phyloP scores from a whole-genome alignment of 1,140 invertebrate genomes.

The Ctenoplectra terminalis region DNA sequence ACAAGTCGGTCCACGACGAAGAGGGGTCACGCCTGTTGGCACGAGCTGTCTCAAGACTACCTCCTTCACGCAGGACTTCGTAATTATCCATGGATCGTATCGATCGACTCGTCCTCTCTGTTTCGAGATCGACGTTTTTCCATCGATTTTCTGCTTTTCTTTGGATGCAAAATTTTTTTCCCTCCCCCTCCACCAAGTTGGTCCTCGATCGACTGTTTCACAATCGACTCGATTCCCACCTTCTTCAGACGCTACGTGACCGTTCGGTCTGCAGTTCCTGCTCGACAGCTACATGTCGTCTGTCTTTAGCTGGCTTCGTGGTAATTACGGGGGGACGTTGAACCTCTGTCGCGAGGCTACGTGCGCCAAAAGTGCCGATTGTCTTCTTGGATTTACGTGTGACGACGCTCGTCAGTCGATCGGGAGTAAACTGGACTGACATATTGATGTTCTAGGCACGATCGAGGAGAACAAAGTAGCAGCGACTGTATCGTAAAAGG shows the following conservation, averaged over 20 bases:
- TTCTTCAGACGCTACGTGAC: conserved; percentile 65
- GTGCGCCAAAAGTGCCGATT: conserved; percentile 33
- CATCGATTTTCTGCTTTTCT: conserved; percentile 24
- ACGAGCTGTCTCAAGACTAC: conserved; percentile 77
- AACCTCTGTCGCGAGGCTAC: conserved; percentile 51
- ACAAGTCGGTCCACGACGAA: conserved; percentile 51
- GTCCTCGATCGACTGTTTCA: conserved; percentile 51
- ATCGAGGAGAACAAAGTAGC: background rate
- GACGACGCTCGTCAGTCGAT: conserved; percentile 4
- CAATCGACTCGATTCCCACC: conserved; percentile 58
- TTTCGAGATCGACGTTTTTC: conserved; percentile 44
- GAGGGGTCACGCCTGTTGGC: conserved; percentile 79
- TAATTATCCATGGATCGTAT: conserved; percentile 77
- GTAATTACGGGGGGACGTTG: conserved; percentile 72
- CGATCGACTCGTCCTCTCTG: conserved; percentile 57
- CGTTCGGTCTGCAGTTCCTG: conserved; percentile 38
- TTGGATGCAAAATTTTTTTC: conserved; percentile 31
- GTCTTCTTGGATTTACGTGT: conserved; percentile 18
- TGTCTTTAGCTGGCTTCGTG: conserved; percentile 70
- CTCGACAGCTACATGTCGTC: conserved; percentile 58
- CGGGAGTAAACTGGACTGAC: background rate
- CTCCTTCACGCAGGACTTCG: conserved; percentile 79
- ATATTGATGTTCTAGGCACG: background rate
- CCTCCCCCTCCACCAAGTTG: conserved; percentile 1
- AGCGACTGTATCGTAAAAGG: too few species aligned